Conservation (phyloP, 2,797 vertebrate genomes). For the Tenualosa thibaudeaui region DNA sequence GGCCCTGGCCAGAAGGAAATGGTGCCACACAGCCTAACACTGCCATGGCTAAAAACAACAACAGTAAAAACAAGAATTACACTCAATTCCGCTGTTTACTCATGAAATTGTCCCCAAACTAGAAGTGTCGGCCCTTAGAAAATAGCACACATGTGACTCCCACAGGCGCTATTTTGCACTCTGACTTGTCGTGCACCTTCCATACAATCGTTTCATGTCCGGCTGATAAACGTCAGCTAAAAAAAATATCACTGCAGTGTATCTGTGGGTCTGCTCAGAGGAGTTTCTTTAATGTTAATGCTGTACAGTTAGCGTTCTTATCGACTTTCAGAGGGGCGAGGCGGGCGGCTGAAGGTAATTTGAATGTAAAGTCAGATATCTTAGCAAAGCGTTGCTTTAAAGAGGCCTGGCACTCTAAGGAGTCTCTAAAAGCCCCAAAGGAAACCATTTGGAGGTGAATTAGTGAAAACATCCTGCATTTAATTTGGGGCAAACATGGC, state of each 20-base stretch:
- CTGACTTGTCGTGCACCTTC: neutral
- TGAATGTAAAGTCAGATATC: slow-evolving; percentile 57
- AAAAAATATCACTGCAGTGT: neutral
- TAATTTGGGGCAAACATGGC: slow-evolving; percentile 54
- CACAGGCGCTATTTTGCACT: neutral
- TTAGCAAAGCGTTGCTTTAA: slow-evolving; percentile 50
- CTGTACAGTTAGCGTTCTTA: slow-evolving; percentile 54
- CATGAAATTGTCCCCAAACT: slow-evolving; percentile 22
- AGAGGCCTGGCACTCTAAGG: slow-evolving; percentile 48
- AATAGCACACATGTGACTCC: neutral
- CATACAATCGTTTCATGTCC: neutral
- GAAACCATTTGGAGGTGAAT: slow-evolving; percentile 61
- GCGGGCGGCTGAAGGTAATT: slow-evolving; percentile 54
- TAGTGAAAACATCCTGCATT: slow-evolving; percentile 58
- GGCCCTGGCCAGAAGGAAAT: slow-evolving; percentile 20
- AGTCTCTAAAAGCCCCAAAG: slow-evolving; percentile 51
- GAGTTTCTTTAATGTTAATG: slow-evolving; percentile 7
- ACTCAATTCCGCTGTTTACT: neutral
- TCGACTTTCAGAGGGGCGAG: slow-evolving; percentile 44
- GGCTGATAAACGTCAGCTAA: neutral
- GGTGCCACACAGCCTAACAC: slow-evolving; percentile 23
- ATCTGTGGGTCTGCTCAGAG: slow-evolving; percentile 9
- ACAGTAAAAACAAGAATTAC: slow-evolving; percentile 19
- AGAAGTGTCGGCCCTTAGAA: neutral
- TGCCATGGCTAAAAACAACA: neutral